A percentile compares a stretch with the other conserved stretches of the same genome.
Evolutionary conservation across 2,888 invertebrate species (phyloP).

Genomic region (Machimus rusticus): DNA sequence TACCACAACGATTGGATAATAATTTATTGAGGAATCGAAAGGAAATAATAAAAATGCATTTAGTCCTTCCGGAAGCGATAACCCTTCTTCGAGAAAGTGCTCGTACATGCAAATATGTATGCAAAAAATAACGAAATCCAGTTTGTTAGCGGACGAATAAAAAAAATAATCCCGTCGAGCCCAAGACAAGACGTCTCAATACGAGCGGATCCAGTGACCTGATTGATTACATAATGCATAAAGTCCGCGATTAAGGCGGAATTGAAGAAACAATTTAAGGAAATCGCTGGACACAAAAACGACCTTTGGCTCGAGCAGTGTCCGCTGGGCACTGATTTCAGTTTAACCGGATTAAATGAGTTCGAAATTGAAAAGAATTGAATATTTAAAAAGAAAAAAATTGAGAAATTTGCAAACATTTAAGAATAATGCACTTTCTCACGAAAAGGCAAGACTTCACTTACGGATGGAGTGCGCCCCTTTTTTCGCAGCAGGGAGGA

Average conservation of each 20-base stretch:
- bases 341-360: background rate
- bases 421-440: background rate
- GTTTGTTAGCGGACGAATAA: background rate
- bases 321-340: background rate
- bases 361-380: background rate
- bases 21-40: background rate
- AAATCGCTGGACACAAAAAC: background rate
- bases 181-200: background rate
- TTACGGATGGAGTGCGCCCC: background rate
- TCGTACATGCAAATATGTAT: background rate
- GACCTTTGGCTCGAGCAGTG: background rate
- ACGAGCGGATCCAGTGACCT: constrained; percentile 16
- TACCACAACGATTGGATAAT: background rate
- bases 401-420: background rate
- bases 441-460: background rate
- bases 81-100: background rate
- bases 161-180: background rate
- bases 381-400: background rate
- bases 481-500: constrained; percentile 8
- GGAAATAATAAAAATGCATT: background rate
- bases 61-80: background rate
- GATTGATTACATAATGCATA: constrained; percentile 28
- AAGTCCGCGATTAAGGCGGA: background rate
- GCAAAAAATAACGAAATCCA: background rate
- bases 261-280: background rate